These are phyloP conservation scores for Amphiprion clarkii DNA, from an alignment of 2,797 vertebrate genomes.

Conservation along the genomic window DNA sequence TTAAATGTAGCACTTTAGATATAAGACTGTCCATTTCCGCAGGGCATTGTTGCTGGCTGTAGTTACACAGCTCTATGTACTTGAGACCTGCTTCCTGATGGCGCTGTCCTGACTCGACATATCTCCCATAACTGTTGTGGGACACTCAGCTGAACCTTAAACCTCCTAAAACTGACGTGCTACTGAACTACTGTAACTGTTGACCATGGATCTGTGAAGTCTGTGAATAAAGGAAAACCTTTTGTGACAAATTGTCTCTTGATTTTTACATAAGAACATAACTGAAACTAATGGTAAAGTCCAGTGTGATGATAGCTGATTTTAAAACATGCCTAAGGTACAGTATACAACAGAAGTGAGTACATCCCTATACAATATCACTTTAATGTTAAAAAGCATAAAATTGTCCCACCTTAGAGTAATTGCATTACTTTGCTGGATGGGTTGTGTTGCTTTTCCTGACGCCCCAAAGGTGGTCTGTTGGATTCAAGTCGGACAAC, in stretches of 20 bases:
- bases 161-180: constrained; percentile 66
- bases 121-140: constrained; percentile 70
- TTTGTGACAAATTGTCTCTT: constrained; percentile 45
- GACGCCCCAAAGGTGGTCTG: too few relatives aligned
- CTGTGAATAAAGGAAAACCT: constrained; percentile 73
- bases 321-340: background rate
- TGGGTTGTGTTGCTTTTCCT: too few relatives aligned
- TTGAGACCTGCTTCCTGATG: constrained; percentile 38
- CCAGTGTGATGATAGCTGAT: too few relatives aligned
- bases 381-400: too few relatives aligned
- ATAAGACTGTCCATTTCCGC: constrained; percentile 47
- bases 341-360: too few relatives aligned
- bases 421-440: too few relatives aligned
- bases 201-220: constrained; percentile 82
- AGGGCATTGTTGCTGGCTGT: constrained; percentile 51
- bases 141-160: constrained; percentile 63
- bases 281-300: background rate
- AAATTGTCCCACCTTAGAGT: too few relatives aligned
- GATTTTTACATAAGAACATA: background rate
- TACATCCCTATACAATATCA: too few relatives aligned
- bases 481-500: too few relatives aligned
- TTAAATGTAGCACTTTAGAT: constrained; percentile 77
- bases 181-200: constrained; percentile 77
- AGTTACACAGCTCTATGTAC: constrained; percentile 39
- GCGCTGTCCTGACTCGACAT: constrained; percentile 63